Base-by-base conservation (phyloP, 2,113 vertebrate genomes). In the Glaucidium brasilianum region DNA sequence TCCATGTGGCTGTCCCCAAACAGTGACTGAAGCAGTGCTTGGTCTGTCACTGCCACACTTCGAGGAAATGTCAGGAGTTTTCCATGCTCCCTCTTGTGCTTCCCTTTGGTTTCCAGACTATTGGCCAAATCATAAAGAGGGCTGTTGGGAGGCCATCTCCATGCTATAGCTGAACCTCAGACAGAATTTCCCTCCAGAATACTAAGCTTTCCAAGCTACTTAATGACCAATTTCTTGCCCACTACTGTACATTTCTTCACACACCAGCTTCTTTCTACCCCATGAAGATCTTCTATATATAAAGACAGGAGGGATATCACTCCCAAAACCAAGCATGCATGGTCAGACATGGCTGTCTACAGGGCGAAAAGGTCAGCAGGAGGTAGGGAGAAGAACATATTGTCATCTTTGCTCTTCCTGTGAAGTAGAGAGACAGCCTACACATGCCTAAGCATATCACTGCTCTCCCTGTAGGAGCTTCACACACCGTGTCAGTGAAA, bases 371-470 rank as follows among this genome's bases (percentile, higher is more conserved):
- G 15, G 0, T 3, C 60, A 26, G 66, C 2, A 2, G 23, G 22
- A 35, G 26, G 14, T 0, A 4, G 53, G 53, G 26, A 50, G 35
- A 35, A 69, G 47, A n/a, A 20, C 26, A 25, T 30, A 3, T 17
- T 2, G 45, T 6, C 16, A 15, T 32, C 52, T 25, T 3, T 25
- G 67, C 25, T 35, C 15, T 21, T 17, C 25, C 55, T 34, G 0
- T 1, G 37, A 56, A 8, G 49, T 3, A 29, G 27, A 35, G 56
- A 64, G 32, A 55, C 1, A 15, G 10, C 29, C 35, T 3, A 7
- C 27, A 6, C 0, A 1, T 3, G 19, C 41, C 47, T 1, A 5
- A 5, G 32, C 1, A 4, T 4, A 29, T 1, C 5, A 2, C 72
- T 58, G 73, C 47, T 39, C 21, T 59, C n/a, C 73, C 55, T 16